Conservation (phyloP, 2,113 vertebrate genomes). For the Ctenomys sociabilis region DNA sequence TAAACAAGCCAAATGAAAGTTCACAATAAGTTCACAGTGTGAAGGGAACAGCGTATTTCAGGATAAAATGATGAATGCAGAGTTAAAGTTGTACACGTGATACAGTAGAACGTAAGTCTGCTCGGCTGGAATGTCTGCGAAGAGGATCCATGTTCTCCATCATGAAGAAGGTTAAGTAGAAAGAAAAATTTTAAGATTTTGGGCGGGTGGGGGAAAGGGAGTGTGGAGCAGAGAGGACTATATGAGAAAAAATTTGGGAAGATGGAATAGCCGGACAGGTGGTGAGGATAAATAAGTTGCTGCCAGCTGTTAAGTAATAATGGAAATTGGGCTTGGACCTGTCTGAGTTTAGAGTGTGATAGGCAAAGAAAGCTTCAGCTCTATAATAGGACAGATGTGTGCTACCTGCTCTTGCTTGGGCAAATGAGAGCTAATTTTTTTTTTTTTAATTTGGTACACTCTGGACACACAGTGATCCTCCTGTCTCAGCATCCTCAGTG, state of each 20-base stretch:
- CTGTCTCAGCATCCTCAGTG: too few species aligned
- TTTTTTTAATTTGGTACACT: too few species aligned
- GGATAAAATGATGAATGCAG: background rate
- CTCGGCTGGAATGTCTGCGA: background rate
- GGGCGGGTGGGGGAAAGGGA: too few species aligned
- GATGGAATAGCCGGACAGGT: background rate
- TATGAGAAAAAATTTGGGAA: background rate
- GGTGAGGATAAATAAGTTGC: background rate
- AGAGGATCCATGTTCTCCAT: background rate
- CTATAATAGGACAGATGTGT: background rate
- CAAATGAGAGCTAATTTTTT: background rate
- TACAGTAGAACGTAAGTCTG: background rate
- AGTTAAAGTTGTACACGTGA: background rate
- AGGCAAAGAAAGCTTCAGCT: background rate
- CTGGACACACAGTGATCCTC: too few species aligned
- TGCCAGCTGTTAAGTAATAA: background rate
- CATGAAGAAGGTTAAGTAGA: background rate
- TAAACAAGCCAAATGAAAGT: background rate
- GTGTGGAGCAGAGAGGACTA: background rate
- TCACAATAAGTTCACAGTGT: background rate
- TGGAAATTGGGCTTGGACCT: background rate
- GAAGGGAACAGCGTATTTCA: background rate
- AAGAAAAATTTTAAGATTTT: background rate
- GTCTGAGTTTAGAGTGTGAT: background rate
- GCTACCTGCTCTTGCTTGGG: background rate